phyloP scores from a whole-genome alignment of 2,113 vertebrate genomes.

The Todiramphus saurophagus region DNA sequence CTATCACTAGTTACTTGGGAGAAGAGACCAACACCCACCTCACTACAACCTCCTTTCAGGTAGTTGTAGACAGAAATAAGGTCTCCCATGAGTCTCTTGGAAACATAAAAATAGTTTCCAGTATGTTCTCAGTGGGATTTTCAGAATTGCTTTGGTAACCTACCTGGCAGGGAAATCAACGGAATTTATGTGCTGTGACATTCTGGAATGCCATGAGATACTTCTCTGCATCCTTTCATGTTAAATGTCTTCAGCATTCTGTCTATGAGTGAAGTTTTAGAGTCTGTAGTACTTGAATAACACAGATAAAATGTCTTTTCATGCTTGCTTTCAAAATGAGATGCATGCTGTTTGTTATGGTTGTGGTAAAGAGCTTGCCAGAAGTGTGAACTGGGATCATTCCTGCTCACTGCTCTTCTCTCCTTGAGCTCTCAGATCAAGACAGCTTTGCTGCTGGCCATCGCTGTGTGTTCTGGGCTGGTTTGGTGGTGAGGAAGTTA shows the following conservation, averaged over 20 bases:
- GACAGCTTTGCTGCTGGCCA: slow-evolving; percentile 1
- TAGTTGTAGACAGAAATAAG: neutral
- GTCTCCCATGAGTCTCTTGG: no score
- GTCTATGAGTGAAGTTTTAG: neutral
- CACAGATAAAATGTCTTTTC: neutral
- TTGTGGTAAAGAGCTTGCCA: neutral
- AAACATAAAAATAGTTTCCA: neutral
- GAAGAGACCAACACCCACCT: neutral
- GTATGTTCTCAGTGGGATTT: neutral
- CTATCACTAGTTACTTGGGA: neutral
- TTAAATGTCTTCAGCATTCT: neutral
- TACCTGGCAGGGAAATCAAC: neutral
- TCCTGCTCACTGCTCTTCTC: neutral
- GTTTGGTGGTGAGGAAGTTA: neutral
- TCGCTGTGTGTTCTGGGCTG: neutral
- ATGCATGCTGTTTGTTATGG: neutral
- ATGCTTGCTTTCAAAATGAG: neutral
- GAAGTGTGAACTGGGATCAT: neutral
- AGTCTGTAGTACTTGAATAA: neutral
- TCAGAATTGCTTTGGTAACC: neutral
- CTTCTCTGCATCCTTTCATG: neutral
- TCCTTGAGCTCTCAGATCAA: neutral
- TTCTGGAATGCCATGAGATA: neutral
- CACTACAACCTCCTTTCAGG: neutral
- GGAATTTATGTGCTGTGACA: neutral